A percentile compares a stretch with the other conserved stretches of the same genome.
phyloP scores from a whole-genome alignment of 2,888 invertebrate genomes.

The Dasypolia templi region DNA sequence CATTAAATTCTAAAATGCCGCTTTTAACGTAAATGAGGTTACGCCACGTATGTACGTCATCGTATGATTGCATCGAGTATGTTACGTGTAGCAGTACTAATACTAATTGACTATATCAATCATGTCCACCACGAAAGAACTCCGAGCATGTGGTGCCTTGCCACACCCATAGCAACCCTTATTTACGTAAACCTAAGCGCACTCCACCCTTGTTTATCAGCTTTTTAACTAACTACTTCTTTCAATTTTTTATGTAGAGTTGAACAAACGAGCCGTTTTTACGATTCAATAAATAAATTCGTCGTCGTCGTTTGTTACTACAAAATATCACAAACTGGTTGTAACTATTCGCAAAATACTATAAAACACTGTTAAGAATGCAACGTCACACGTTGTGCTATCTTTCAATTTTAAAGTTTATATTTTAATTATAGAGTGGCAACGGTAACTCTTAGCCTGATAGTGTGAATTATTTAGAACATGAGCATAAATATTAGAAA shows the following conservation, averaged over 20 bases:
- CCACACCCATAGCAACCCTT: conserved; percentile 83
- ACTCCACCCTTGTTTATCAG: conserved; percentile 87
- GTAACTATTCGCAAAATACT: conserved; percentile 19
- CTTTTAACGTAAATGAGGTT: conserved; percentile 37
- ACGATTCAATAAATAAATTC: conserved; percentile 5
- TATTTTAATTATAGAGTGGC: conserved; percentile 61
- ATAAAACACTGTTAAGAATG: conserved; percentile 53
- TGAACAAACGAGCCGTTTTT: background rate
- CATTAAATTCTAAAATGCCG: conserved; percentile 25
- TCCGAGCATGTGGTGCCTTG: conserved; percentile 62
- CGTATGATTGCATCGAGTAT: conserved; percentile 28
- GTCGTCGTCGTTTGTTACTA: conserved; percentile 11
- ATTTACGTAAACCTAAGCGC: conserved; percentile 82
- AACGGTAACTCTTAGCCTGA: conserved; percentile 57
- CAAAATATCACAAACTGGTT: conserved; percentile 34
- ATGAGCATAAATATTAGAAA: conserved; percentile 69
- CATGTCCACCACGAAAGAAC: conserved; percentile 67
- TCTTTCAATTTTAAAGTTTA: conserved; percentile 52
- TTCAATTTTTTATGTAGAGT: conserved; percentile 55
- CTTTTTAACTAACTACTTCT: conserved; percentile 79
- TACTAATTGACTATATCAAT: conserved; percentile 64
- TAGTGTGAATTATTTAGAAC: conserved; percentile 67
- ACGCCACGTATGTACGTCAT: conserved; percentile 33
- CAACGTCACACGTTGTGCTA: conserved; percentile 61
- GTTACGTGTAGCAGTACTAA: conserved; percentile 39